phyloP scores from a whole-genome alignment of 2,888 invertebrate genomes.

The Craniophora ligustri region DNA sequence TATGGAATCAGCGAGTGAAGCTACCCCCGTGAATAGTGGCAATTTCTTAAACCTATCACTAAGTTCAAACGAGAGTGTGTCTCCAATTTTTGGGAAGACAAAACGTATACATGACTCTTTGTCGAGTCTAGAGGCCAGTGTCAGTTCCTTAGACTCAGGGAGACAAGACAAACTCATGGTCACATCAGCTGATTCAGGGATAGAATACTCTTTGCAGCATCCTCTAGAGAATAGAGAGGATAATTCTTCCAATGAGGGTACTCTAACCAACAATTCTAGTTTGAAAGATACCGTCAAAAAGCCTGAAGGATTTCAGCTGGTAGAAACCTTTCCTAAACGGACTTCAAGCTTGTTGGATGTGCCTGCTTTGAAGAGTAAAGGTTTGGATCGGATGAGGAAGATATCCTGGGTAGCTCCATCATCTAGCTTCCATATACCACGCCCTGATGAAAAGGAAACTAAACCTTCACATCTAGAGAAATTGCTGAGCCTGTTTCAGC shows the following conservation, averaged over 20 bases:
- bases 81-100: constrained; percentile 80
- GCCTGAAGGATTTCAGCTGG: constrained; percentile 59
- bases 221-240: constrained; percentile 79
- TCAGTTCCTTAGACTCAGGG: constrained; percentile 83
- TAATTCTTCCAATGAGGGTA: constrained; percentile 84
- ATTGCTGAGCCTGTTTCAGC: constrained; percentile 90
- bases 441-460: constrained; percentile 76
- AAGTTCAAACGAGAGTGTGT: constrained; percentile 85
- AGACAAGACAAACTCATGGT: constrained; percentile 80
- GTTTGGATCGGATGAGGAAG: constrained; percentile 86
- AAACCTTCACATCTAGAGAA: constrained; percentile 90
- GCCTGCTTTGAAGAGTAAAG: constrained; percentile 79
- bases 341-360: constrained; percentile 82
- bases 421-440: constrained; percentile 77
- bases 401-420: constrained; percentile 89
- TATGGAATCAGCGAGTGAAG: constrained; percentile 81
- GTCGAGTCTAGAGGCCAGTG: constrained; percentile 85
- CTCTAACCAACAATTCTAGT: constrained; percentile 83
- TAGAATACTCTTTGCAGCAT: constrained; percentile 82
- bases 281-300: constrained; percentile 74
- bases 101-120: constrained; percentile 82
- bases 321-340: constrained; percentile 77
- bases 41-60: constrained; percentile 79
- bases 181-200: constrained; percentile 84
- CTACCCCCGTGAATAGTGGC: constrained; percentile 74